Evolutionary conservation across 2,113 vertebrate genomes (phyloP).

Genomic region (Reinhardtius hippoglossoides): DNA sequence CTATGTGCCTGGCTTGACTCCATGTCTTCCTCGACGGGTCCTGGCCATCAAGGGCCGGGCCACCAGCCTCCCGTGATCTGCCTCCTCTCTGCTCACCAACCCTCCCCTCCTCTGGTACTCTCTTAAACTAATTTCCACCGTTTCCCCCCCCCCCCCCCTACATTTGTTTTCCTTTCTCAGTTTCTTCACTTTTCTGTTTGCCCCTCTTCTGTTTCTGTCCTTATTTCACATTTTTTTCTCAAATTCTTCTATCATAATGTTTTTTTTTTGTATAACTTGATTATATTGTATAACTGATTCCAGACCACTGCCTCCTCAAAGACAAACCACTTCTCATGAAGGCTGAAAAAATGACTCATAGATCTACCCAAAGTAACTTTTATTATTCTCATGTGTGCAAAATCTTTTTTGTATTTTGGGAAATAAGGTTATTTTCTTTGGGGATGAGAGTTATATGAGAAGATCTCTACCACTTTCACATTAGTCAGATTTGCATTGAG

Average conservation of each 20-base stretch:
- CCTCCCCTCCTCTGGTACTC: slow-evolving; percentile 71
- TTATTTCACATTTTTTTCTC: background rate
- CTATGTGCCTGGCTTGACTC: slow-evolving; percentile 98
- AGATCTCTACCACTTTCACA: background rate
- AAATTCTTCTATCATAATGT: background rate
- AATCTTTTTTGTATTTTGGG: background rate
- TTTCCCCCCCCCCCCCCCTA: slow-evolving; percentile 53
- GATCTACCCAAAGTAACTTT: slow-evolving; percentile 1
- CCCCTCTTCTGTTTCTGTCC: background rate
- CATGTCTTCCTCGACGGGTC: slow-evolving; percentile 97
- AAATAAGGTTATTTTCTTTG: background rate
- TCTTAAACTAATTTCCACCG: slow-evolving; percentile 51
- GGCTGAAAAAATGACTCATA: slow-evolving; percentile 20
- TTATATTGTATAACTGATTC: background rate
- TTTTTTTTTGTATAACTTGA: background rate
- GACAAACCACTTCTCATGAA: background rate
- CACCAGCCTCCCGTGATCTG: slow-evolving; percentile 95
- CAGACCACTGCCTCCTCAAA: background rate
- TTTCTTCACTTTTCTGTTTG: slow-evolving; percentile 8
- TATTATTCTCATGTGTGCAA: background rate
- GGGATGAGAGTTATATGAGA: background rate
- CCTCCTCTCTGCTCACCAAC: slow-evolving; percentile 68
- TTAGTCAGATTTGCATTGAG: too few relatives aligned
- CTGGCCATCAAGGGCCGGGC: slow-evolving; percentile 99
- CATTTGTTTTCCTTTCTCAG: slow-evolving; percentile 22